These are phyloP conservation scores for Andricus curvator DNA, from an alignment of 2,888 invertebrate genomes.

Conservation along the genomic window DNA sequence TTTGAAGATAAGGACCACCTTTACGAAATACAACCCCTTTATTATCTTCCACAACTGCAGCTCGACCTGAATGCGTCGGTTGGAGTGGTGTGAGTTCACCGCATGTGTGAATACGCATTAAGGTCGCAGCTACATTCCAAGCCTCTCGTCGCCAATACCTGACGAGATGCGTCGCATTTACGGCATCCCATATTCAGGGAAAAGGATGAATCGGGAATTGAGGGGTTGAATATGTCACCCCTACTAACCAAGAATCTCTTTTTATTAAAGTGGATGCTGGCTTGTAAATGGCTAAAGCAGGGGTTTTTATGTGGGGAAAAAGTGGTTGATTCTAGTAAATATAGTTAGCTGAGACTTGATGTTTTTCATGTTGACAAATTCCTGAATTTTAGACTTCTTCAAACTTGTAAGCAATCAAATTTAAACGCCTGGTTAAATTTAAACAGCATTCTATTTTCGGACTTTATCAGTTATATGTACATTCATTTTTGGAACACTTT, in stretches of 20 bases:
- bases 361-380: no score
- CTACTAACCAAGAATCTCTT: constrained; percentile 6
- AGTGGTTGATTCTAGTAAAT: constrained; percentile 7
- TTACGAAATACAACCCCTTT: constrained; percentile 12
- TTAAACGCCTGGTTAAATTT: no score
- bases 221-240: constrained; percentile 2
- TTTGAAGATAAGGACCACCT: constrained; percentile 73
- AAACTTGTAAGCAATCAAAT: no score
- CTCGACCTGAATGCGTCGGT: not conserved
- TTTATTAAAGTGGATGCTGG: not conserved
- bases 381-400: no score
- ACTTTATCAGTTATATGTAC: no score
- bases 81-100: not conserved
- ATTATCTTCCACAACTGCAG: constrained; percentile 11
- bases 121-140: constrained; percentile 23
- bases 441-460: no score
- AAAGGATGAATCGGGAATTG: constrained; percentile 12
- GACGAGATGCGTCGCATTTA: constrained; percentile 25
- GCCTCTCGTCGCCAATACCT: constrained; percentile 12
- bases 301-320: not conserved
- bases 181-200: constrained; percentile 6
- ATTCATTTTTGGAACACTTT: no score
- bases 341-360: not conserved
- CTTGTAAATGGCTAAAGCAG: not conserved
- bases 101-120: constrained; percentile 21